These are phyloP conservation scores for Cyprinodon brontotheroides DNA, from an alignment of 2,113 vertebrate species.

Conservation along the genomic window DNA sequence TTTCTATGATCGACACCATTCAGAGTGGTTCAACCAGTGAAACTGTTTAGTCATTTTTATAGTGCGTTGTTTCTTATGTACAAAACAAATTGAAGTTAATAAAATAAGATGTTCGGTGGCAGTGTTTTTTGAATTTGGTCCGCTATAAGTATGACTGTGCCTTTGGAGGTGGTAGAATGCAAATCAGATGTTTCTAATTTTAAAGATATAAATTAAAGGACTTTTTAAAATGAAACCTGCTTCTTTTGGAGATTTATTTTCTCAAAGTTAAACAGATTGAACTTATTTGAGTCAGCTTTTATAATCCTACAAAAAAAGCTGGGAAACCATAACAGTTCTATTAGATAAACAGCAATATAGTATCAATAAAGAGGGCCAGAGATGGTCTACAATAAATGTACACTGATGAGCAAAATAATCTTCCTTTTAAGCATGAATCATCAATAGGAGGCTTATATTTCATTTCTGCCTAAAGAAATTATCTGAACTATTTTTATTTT, in stretches of 20 bases:
- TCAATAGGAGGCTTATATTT: background rate
- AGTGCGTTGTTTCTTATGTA: conserved; percentile 75
- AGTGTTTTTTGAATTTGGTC: conserved; percentile 81
- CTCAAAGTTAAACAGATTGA: too few relatives aligned
- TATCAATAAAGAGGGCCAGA: background rate
- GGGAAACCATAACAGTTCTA: background rate
- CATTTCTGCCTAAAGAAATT: background rate
- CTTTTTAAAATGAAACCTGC: conserved; percentile 71
- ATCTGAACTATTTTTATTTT: background rate
- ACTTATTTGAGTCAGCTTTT: background rate
- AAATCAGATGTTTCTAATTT: conserved; percentile 85
- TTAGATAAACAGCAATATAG: background rate
- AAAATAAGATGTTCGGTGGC: conserved; percentile 72
- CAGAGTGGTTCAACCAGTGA: conserved; percentile 62
- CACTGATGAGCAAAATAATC: background rate
- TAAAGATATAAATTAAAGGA: conserved; percentile 80
- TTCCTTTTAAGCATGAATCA: background rate
- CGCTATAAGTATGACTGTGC: conserved; percentile 82
- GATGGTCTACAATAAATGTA: background rate
- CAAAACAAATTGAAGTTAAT: conserved; percentile 58
- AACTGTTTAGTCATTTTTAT: conserved; percentile 65
- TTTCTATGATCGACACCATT: conserved; percentile 51
- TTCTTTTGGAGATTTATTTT: background rate
- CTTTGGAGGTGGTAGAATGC: conserved; percentile 84
- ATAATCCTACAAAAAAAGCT: background rate